Evolutionary conservation across 2,888 invertebrate genomes (phyloP), one percentile per base, ranked within the genome.

Genomic region (Catotricha subobsoleta): DNA sequence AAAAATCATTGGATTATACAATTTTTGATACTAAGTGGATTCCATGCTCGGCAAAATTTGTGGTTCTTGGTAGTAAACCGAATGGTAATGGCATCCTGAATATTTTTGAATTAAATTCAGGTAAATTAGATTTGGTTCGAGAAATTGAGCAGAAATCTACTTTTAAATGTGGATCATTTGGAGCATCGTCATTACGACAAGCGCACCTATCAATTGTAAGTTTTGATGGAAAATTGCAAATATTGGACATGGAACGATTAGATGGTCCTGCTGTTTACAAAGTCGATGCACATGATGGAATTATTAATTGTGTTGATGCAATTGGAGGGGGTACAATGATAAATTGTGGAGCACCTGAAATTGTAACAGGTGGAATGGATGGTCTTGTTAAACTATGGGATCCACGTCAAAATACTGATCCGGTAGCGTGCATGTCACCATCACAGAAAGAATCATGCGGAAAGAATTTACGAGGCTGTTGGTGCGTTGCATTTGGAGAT

Each of bases 351-450:
- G 90, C 94, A 3, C 92, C 94, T 7, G 95, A 95, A 70, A 76
- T 95, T 51, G 90, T 81, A 0, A 94, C 94, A 5, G 94, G 91
- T 5, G 83, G 91, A 48, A 70, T 86, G 60, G 94, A 95, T 70
- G 94, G 94, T 69, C 71, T 76, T 35, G 91, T 94, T 0, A 92
- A 90, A 67, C 78, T 95, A 1, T 95, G 95, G 95, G 95, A 95
- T 59, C 80, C 84, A 0, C 70, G 95, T 2, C 92, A 94, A 59
- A 83, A 82, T 55, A 76, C 78, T 38, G 72, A 72, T 28, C 91
- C 95, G 0, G 94, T 95, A 0, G 88, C 88, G 0, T 76, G 80
- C 49, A 92, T 95, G 72, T 77, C 81, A 51, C 80, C 88, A 1
- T 67, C 68, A n/a, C 7, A 37, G 21, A 12, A 44, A 48, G 5